Conservation (phyloP, 1,140 invertebrate genomes). For the Ptiloglossa arizonensis region DNA sequence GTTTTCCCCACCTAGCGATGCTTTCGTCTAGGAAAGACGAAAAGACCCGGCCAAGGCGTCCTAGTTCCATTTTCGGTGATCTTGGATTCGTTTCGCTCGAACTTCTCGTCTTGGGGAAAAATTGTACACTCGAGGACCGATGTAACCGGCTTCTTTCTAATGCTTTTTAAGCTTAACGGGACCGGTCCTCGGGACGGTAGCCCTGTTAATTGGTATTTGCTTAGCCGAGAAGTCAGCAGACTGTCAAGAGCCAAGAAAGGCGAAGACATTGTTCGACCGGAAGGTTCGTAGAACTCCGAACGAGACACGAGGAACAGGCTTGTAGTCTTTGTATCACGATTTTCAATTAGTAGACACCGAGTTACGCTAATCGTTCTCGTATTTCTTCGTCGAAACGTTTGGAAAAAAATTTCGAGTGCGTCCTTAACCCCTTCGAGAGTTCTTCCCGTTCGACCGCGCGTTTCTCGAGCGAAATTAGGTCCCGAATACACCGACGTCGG, state of each 20-base stretch:
- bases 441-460: no score
- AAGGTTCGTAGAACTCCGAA: background rate
- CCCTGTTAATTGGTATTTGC: constrained; percentile 42
- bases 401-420: no score
- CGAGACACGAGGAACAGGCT: no score
- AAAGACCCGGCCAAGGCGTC: constrained; percentile 22
- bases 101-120: background rate
- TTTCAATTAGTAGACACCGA: no score
- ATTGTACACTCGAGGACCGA: background rate
- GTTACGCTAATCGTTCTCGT: no score
- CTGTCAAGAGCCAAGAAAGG: background rate
- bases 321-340: background rate
- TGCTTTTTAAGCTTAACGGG: constrained; percentile 45
- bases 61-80: constrained; percentile 32
- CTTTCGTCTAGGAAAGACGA: constrained; percentile 25
- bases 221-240: constrained; percentile 22
- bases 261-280: background rate
- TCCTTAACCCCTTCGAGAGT: no score
- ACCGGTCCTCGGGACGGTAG: constrained; percentile 21
- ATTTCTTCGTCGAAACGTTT: no score
- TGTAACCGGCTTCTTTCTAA: background rate
- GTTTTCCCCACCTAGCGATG: constrained; percentile 8
- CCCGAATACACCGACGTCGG: no score
- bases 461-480: no score
- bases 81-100: background rate